Evolutionary conservation across 2,797 vertebrate species (phyloP), one percentile per base, ranked within the genome.

Genomic region (Propithecus deckenii): DNA sequence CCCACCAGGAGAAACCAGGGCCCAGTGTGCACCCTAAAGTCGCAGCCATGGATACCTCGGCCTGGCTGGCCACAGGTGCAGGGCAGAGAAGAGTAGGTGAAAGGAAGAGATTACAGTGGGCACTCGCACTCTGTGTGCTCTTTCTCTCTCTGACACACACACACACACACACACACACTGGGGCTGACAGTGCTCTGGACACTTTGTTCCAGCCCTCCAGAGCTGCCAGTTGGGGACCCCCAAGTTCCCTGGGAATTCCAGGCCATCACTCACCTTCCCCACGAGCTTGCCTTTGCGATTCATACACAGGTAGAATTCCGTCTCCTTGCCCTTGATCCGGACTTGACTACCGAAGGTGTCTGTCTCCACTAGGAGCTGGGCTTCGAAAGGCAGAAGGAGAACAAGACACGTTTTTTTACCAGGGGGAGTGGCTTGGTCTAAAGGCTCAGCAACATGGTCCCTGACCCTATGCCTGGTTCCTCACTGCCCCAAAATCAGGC

Each of bases 331-430:
- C 97, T 99, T 99, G 98, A 99, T 99, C 99, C 99, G 99, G 98
- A 99, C 99, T 98, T 99, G 99, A 98, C 99, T 99, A 96, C 99
- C 99, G 95, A 99, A 99, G 96, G 99, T 99, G 98, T 99, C 99
- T 84, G 99, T 99, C 98, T 99, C 99, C 99, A 99, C 99, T 98
- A 99, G 99, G 98, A 99, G 99, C 99, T 99, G 99, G 99, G 99
- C 99, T 99, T 99, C 97, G 98, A 98, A 99, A 98, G 98, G 98
- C 98, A 99, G 97, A 98, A 98, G 80, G 94, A 97, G 87, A 97
- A 93, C 78, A 97, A 98, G 93, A 92, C 88, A 92, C 65, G 30
- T 96, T 98, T 90, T 97, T 96, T 97, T 97, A 98, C 97, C 96
- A 96, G 0, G 30, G 35, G 28, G 83, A 83, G 14, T 30, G 35